Evolutionary conservation across 2,113 vertebrate genomes (phyloP), one percentile per base, ranked within the genome.

Genomic region (Ellobius talpinus): DNA sequence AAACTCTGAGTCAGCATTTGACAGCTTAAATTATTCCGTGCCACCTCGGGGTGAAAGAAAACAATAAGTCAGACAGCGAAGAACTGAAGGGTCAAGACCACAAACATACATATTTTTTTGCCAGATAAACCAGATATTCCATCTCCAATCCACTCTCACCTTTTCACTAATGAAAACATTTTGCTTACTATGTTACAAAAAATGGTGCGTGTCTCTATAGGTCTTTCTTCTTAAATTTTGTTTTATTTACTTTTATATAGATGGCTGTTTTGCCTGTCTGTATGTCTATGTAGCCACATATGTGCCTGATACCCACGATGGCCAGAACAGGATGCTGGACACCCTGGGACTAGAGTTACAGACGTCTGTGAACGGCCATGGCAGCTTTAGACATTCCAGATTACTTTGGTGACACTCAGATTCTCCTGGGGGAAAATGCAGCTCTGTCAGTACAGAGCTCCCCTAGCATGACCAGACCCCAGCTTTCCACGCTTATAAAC

Each of bases 151-250:
- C 78, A 33, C 0, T n/a, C 74, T 92, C 45, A 63, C 81, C 73
- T 89, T 93, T 47, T 61, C 52, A 52, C 82, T 58, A 87, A 9
- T 65, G 63, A 93, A 87, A 13, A 17, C 55, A 52, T 89, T 42
- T 93, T 78, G 36, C 23, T 92, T 52, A 76, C 65, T 10, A 36
- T 70, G 66, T 78, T 66, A 82, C 31, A 63, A 82, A 91, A 96
- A 66, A 81, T 3, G 8, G 87, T 79, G 33, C 23, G 39, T 58
- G 33, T 36, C 5, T 39, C 79, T 26, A 39, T n/a, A 24, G 55
- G 79, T 39, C 23, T 61, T 61, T 61, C 31, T 79, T 79, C 33
- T 39, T 39, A 39, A 61, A 16, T 14, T 14, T 26, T 58, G 17
- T 23, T 55, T 79, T 23, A n/a, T 55, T 79, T 79, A 36, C 13